A percentile compares a stretch with the other conserved stretches of the same genome.
Evolutionary conservation across 2,888 invertebrate genomes (phyloP).

Genomic region (Gnatocerus cornutus): DNA sequence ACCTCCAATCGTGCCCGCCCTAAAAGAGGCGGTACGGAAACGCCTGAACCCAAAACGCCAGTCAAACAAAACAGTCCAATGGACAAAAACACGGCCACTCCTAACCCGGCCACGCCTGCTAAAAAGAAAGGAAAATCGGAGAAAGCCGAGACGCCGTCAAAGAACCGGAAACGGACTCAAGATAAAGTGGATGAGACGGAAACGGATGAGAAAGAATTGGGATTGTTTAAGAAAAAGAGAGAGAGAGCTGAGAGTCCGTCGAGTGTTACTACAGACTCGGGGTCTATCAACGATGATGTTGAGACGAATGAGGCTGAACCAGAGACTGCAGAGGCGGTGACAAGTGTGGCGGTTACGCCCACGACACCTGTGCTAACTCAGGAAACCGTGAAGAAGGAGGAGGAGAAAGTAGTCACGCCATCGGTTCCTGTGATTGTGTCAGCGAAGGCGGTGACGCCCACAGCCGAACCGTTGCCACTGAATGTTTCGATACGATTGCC

Average conservation of each 20-base stretch:
- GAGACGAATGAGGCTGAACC: conserved; percentile 69
- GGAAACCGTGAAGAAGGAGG: conserved; percentile 22
- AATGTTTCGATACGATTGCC: conserved; percentile 70
- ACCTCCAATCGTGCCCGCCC: conserved; percentile 72
- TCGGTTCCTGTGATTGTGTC: conserved; percentile 44
- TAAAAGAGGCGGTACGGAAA: conserved; percentile 73
- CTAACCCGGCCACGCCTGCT: conserved; percentile 45
- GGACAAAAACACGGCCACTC: conserved; percentile 55
- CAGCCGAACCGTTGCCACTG: conserved; percentile 62
- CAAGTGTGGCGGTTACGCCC: conserved; percentile 23
- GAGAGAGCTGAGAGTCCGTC: conserved; percentile 80
- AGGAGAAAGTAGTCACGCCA: conserved; percentile 29
- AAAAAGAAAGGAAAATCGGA: conserved; percentile 66
- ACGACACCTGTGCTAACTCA: conserved; percentile 20
- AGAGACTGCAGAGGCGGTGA: conserved; percentile 68
- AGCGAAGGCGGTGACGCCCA: conserved; percentile 30
- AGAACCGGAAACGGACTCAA: conserved; percentile 73
- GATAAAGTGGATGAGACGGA: conserved; percentile 69
- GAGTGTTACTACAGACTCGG: conserved; percentile 89
- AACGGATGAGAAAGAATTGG: conserved; percentile 72
- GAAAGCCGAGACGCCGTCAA: conserved; percentile 74
- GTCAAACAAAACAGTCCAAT: conserved; percentile 69
- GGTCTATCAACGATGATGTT: conserved; percentile 83
- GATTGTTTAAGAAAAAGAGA: conserved; percentile 72
- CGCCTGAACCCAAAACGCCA: conserved; percentile 72